Conservation (phyloP, 1,140 invertebrate genomes). For the Nylanderia fulva region DNA sequence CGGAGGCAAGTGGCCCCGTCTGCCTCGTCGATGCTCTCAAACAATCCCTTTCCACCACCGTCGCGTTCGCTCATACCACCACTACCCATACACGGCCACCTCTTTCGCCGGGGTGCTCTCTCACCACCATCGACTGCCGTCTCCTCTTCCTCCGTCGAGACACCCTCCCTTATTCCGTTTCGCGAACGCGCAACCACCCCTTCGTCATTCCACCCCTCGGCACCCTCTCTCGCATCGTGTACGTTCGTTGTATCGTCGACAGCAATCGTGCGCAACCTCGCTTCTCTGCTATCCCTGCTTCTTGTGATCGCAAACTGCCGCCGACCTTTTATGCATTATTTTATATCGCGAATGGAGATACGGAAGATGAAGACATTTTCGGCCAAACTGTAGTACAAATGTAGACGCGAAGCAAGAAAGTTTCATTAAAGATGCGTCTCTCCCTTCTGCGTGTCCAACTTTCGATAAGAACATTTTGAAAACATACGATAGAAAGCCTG, state of each 20-base stretch:
- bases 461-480: neutral
- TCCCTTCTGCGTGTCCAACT: no score
- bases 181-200: constrained; percentile 64
- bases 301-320: constrained; percentile 38
- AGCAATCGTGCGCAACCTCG: constrained; percentile 61
- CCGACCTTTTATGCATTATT: constrained; percentile 18
- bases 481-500: neutral
- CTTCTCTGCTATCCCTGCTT: constrained; percentile 58
- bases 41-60: constrained; percentile 73
- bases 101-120: constrained; percentile 48
- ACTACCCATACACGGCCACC: constrained; percentile 53
- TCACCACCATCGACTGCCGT: constrained; percentile 37
- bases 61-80: constrained; percentile 55
- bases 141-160: constrained; percentile 66
- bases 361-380: neutral
- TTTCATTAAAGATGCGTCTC: no score
- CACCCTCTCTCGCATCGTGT: constrained; percentile 39
- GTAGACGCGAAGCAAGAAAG: no score
- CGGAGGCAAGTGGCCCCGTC: constrained; percentile 77
- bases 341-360: neutral
- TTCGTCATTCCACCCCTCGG: constrained; percentile 69
- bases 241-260: constrained; percentile 68
- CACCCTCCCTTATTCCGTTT: constrained; percentile 61
- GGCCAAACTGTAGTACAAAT: no score
- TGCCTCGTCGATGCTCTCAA: constrained; percentile 76